Evolutionary conservation across 2,113 vertebrate genomes (phyloP).

Genomic region (Oryzias javanicus): DNA sequence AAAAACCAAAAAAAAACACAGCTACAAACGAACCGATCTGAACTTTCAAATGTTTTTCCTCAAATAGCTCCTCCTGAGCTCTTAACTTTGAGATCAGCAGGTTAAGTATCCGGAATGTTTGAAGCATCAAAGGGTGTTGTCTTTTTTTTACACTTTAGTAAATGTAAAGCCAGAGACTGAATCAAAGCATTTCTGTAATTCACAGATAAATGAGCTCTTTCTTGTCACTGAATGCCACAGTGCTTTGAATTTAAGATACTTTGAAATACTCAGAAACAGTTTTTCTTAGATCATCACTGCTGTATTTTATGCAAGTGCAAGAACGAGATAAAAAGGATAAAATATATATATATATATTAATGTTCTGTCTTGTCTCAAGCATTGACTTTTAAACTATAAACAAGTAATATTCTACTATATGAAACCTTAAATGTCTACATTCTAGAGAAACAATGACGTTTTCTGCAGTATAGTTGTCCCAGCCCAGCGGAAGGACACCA

Average conservation of each 20-base stretch:
- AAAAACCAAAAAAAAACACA: too few species aligned
- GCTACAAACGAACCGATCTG: too few species aligned
- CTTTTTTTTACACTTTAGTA: slow-evolving; percentile 9
- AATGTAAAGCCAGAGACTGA: slow-evolving; percentile 5
- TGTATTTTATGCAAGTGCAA: background rate
- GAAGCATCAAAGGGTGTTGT: background rate
- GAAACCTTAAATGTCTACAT: slow-evolving; percentile 29
- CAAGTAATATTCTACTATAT: slow-evolving; percentile 1
- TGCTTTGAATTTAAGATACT: slow-evolving; percentile 7
- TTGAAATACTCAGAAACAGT: slow-evolving; percentile 10
- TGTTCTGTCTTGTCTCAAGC: background rate
- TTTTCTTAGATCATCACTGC: background rate
- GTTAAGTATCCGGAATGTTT: background rate
- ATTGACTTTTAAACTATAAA: too few species aligned
- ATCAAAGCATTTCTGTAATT: slow-evolving; percentile 28
- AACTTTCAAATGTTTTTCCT: slow-evolving; percentile 1
- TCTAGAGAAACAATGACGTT: slow-evolving; percentile 17
- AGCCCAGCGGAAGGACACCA: slow-evolving; percentile 40
- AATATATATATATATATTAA: too few species aligned
- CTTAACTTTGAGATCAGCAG: slow-evolving; percentile 10
- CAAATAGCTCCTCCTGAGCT: background rate
- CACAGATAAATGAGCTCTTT: slow-evolving; percentile 9
- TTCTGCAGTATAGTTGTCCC: slow-evolving; percentile 25
- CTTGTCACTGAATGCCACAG: slow-evolving; percentile 6
- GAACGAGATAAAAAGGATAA: background rate